These are phyloP conservation scores for Corvus cornix DNA, from an alignment of 2,113 vertebrate genomes.

Conservation along the genomic window DNA sequence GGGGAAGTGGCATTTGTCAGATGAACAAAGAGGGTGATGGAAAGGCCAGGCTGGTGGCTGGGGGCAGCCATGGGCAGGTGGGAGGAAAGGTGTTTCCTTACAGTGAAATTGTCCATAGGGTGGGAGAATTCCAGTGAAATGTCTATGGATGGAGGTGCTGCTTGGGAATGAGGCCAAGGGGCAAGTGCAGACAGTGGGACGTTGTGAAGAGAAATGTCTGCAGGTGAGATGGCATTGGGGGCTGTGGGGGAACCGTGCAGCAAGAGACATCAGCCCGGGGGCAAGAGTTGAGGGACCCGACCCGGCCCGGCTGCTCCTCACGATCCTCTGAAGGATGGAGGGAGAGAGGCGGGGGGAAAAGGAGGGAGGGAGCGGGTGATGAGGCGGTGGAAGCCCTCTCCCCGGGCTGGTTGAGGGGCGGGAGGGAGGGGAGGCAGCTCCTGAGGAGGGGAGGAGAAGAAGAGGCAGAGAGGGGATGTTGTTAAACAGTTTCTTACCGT, in stretches of 20 bases:
- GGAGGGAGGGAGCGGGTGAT: background rate
- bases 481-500: constrained; percentile 81
- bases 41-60: background rate
- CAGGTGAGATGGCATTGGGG: background rate
- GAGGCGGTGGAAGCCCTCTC: background rate
- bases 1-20: constrained; percentile 59
- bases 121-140: background rate
- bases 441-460: constrained; percentile 22
- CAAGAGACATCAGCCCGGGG: background rate
- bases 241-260: accelerated
- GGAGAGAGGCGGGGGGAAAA: background rate
- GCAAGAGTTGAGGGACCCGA: background rate
- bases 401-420: background rate
- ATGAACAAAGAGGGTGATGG: background rate
- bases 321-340: background rate
- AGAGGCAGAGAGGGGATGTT: constrained; percentile 61
- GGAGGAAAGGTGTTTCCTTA: background rate
- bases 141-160: background rate
- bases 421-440: constrained; percentile 35
- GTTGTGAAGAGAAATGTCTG: background rate
- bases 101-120: background rate
- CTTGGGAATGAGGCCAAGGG: background rate
- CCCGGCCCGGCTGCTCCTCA: background rate
- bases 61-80: background rate
- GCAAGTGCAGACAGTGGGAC: background rate